A percentile compares a stretch with the other conserved stretches of the same genome.
Conservation (phyloP, 2,113 vertebrate genomes). For the Nipponia nippon region DNA sequence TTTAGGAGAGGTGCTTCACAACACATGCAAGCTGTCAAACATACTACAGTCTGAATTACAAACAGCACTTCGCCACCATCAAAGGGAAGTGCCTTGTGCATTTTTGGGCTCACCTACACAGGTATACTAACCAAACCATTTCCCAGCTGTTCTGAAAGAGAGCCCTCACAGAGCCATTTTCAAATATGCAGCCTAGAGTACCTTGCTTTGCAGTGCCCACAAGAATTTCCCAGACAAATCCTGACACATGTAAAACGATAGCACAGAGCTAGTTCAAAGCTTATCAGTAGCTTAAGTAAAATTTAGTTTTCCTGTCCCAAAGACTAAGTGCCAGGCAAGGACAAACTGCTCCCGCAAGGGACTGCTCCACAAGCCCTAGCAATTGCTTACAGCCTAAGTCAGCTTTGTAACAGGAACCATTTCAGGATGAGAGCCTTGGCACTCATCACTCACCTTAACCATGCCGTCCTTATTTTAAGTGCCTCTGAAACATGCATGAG, state of each 20-base stretch:
- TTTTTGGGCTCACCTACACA: neutral
- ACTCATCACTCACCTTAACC: neutral
- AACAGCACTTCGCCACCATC: neutral
- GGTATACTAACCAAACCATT: neutral
- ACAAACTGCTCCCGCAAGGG: neutral
- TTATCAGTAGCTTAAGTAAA: neutral
- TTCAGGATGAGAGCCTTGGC: neutral
- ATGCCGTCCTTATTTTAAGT: rapidly evolving
- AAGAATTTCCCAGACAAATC: neutral
- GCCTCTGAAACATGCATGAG: rapidly evolving
- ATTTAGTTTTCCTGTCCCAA: neutral
- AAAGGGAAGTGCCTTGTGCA: rapidly evolving
- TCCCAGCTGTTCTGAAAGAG: neutral
- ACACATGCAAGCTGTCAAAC: rapidly evolving
- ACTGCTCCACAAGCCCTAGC: neutral
- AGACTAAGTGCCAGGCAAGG: neutral
- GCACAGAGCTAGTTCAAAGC: neutral
- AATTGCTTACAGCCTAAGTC: neutral
- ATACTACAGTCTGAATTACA: neutral
- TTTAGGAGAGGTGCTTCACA: neutral
- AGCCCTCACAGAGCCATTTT: neutral
- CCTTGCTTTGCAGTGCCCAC: neutral
- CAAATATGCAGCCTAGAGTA: rapidly evolving
- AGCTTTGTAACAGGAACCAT: neutral
- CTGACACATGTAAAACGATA: rapidly evolving